Evolutionary conservation across 2,113 vertebrate species (phyloP).

Genomic region (Phylloscopus trochiloides): DNA sequence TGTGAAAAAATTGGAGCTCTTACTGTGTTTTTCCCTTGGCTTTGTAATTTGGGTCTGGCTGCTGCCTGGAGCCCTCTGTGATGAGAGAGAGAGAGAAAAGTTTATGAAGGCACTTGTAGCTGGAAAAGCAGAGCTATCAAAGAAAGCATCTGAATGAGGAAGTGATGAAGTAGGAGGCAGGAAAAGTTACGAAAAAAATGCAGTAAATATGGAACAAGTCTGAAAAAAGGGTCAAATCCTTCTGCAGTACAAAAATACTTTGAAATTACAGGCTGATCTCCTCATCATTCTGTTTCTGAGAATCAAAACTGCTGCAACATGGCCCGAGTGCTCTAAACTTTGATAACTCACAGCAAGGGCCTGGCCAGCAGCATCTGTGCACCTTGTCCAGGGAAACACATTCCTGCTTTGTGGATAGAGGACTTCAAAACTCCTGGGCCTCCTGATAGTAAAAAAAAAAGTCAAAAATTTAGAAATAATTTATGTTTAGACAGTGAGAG

Average conservation of each 20-base stretch:
- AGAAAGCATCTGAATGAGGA: not conserved
- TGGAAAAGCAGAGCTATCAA: not conserved
- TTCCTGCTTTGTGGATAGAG: not conserved
- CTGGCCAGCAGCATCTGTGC: not conserved
- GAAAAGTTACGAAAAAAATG: not conserved
- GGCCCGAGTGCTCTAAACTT: not conserved
- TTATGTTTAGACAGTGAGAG: not conserved
- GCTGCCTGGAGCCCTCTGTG: not conserved
- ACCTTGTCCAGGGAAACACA: not conserved
- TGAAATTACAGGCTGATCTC: not conserved
- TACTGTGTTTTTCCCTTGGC: not conserved
- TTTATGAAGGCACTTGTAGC: not conserved
- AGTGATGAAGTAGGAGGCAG: not conserved
- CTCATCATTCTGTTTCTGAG: not conserved
- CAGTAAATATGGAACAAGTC: not conserved
- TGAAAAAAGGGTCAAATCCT: not conserved
- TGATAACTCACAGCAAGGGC: not conserved
- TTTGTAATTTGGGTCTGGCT: not conserved
- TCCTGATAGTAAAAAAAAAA: not conserved
- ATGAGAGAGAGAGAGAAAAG: not conserved
- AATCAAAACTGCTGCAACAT: not conserved
- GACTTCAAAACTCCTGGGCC: not conserved
- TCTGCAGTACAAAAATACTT: not conserved
- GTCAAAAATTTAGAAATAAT: not conserved
- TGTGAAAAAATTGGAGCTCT: not conserved